These are phyloP conservation scores for Rhyzopertha dominica DNA, from an alignment of 1,140 invertebrate species.

Conservation along the genomic window DNA sequence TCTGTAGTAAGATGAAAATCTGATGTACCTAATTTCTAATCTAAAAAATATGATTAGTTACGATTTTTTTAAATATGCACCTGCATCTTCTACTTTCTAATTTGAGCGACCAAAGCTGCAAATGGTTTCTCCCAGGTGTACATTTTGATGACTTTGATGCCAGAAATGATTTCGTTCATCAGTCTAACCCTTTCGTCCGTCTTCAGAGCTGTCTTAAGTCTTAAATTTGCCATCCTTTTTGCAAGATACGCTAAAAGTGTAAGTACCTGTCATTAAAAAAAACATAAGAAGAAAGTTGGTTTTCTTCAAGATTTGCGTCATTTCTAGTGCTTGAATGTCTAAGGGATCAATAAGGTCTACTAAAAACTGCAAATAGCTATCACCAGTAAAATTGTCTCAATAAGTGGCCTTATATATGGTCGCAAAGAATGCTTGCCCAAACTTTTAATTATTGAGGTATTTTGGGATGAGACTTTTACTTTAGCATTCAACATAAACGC, in stretches of 20 bases:
- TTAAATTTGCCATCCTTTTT: constrained; percentile 52
- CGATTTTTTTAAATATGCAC: not conserved
- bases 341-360: too few species aligned
- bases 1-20: constrained; percentile 52
- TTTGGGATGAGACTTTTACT: too few species aligned
- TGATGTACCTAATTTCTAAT: constrained; percentile 36
- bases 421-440: too few species aligned
- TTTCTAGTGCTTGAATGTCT: too few species aligned
- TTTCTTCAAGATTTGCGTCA: too few species aligned
- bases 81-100: constrained; percentile 37
- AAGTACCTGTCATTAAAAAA: constrained; percentile 16
- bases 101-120: constrained; percentile 26
- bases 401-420: too few species aligned
- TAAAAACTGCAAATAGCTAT: too few species aligned
- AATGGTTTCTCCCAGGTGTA: constrained; percentile 78
- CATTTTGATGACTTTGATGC: constrained; percentile 82
- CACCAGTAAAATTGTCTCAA: too few species aligned
- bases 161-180: constrained; percentile 73
- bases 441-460: too few species aligned
- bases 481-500: too few species aligned
- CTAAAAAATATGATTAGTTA: constrained; percentile 23
- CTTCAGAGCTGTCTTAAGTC: constrained; percentile 50
- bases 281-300: too few species aligned
- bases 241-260: constrained; percentile 63
- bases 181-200: constrained; percentile 67